phyloP scores from a whole-genome alignment of 2,888 invertebrate genomes.

The Lampropteryx suffumata region DNA sequence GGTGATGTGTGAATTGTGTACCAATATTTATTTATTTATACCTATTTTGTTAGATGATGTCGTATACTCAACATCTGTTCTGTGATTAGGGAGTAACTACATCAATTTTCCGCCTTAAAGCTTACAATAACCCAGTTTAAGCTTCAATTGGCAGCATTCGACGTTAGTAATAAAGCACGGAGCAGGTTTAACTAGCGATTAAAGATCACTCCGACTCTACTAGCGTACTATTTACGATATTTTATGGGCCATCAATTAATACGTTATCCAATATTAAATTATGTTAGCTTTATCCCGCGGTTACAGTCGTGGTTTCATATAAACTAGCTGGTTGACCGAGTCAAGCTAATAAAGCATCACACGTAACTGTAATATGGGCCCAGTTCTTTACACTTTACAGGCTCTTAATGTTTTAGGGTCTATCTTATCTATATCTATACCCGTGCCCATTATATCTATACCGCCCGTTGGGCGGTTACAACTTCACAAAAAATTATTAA shows the following conservation, averaged over 20 bases:
- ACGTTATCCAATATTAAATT: constrained; percentile 41
- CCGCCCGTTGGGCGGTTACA: too few relatives aligned
- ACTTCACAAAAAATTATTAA: too few relatives aligned
- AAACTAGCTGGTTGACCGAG: too few relatives aligned
- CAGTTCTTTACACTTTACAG: too few relatives aligned
- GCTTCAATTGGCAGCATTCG: constrained; percentile 35
- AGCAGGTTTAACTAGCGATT: constrained; percentile 53
- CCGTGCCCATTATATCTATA: too few relatives aligned
- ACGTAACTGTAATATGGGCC: too few relatives aligned
- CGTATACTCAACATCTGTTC: not conserved
- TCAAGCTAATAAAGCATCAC: too few relatives aligned
- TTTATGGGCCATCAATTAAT: constrained; percentile 57
- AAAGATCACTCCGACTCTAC: constrained; percentile 51
- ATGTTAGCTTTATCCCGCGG: not conserved
- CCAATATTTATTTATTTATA: too few relatives aligned
- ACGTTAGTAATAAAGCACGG: constrained; percentile 42
- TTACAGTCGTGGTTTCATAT: too few relatives aligned
- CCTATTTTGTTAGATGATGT: not conserved
- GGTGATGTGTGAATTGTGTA: too few relatives aligned
- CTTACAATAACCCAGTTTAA: constrained; percentile 31
- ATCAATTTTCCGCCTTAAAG: constrained; percentile 29
- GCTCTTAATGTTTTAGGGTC: too few relatives aligned
- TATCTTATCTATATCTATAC: too few relatives aligned
- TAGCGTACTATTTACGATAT: constrained; percentile 44
- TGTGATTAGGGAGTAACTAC: constrained; percentile 16